phyloP scores from a whole-genome alignment of 2,797 vertebrate species.

The Anguilla anguilla region DNA sequence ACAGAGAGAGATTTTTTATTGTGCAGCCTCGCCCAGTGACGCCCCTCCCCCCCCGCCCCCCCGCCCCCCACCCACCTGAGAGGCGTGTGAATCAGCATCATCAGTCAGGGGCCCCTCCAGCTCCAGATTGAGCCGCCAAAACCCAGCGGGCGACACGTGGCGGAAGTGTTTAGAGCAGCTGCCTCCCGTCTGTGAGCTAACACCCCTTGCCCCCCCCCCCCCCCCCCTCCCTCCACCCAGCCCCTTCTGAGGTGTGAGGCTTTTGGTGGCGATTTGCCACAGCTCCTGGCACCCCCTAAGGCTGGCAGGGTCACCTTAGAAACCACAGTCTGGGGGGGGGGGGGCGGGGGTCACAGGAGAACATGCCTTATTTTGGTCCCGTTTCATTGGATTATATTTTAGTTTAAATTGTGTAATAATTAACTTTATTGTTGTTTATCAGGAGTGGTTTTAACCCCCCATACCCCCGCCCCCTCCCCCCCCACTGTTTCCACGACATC shows the following conservation, averaged over 20 bases:
- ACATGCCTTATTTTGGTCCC: constrained; percentile 30
- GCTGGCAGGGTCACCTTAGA: constrained; percentile 53
- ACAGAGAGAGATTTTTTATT: neutral
- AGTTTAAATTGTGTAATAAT: neutral
- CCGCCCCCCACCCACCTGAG: constrained; percentile 52
- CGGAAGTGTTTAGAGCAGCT: constrained; percentile 50
- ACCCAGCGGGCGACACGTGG: constrained; percentile 48
- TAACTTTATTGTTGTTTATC: neutral
- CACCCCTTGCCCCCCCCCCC: neutral
- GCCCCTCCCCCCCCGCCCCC: neutral
- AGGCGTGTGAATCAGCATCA: constrained; percentile 56
- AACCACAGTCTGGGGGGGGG: neutral
- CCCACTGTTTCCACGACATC: neutral
- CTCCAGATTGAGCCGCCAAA: constrained; percentile 39
- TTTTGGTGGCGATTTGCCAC: constrained; percentile 42
- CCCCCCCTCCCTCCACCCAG: neutral
- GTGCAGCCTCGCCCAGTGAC: neutral
- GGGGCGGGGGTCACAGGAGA: neutral
- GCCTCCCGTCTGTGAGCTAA: constrained; percentile 33
- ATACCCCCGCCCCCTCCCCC: neutral
- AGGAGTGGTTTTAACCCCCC: neutral
- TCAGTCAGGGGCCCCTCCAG: constrained; percentile 20
- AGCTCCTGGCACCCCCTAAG: constrained; percentile 45
- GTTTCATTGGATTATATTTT: constrained; percentile 37
- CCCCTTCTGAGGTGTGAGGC: neutral